Evolutionary conservation across 2,113 vertebrate species (phyloP), one percentile per base, ranked within the genome.

Genomic region (Noturus placidus): DNA sequence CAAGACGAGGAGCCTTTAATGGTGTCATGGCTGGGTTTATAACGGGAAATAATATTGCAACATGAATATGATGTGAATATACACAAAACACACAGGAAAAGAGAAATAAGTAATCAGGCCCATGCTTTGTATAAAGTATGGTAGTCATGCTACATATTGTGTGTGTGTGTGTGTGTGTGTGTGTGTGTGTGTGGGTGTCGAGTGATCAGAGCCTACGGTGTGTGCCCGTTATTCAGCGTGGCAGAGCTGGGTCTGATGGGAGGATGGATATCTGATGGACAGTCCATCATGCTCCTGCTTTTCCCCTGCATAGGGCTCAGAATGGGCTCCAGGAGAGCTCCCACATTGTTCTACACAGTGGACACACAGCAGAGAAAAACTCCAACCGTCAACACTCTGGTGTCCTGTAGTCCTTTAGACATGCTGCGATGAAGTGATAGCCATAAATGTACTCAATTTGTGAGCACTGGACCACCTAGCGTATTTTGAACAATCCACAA

Each of bases 141-240:
- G 25, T 22, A 74, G 50, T 35, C 22, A 5, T 70, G 19, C 46
- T 52, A 14, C 25, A 67, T 30, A n/a, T n/a, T 50, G 8, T 50
- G 8, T 10, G 0, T 50, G 46, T 50, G 8, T 46, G 6, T 46
- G 46, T 50, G 10, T 35, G 19, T 33, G 38, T 61, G 46, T 56
- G 57, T 67, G 54, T 87, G 52, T 74, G 52, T 61, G 76, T 85
- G 17, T 63, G 22, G 65, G 35, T 56, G 35, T 0, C 4, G 35
- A 30, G 82, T 46, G 59, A 17, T 63, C 14, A 10, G 85, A 87
- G 97, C 97, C 97, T 95, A 99, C 98, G 96, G 1, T 0, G 96
- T 91, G 7, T 96, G 96, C 0, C 97, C 97, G 0, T 99, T 98
- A 96, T 97, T 98, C 90, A 98, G 96, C 0, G 97, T 96, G 50